phyloP scores from a whole-genome alignment of 2,888 invertebrate genomes.

The Aproaerema taeniolella region DNA sequence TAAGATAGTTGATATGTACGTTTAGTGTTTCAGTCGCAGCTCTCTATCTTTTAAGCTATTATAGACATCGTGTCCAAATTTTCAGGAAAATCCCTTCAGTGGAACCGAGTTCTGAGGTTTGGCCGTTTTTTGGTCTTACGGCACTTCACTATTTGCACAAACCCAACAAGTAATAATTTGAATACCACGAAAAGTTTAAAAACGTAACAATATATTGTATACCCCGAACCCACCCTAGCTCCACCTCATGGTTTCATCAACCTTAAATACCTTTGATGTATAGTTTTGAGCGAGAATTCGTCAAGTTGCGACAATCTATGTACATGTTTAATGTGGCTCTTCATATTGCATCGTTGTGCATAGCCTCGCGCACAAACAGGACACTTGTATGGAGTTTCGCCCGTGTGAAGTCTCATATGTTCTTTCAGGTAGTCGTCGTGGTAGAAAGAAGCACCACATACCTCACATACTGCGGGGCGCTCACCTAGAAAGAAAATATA shows the following conservation, averaged over 20 bases:
- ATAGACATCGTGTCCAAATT: too few relatives aligned
- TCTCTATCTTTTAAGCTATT: too few relatives aligned
- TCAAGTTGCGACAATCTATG: slow-evolving; percentile 60
- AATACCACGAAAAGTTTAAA: too few relatives aligned
- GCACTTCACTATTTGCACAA: too few relatives aligned
- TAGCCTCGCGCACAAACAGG: slow-evolving; percentile 67
- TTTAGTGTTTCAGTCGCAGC: too few relatives aligned
- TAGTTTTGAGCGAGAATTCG: slow-evolving; percentile 43
- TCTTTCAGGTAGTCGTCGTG: slow-evolving; percentile 64
- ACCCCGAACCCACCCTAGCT: too few relatives aligned
- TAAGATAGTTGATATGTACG: too few relatives aligned
- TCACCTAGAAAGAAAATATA: slow-evolving; percentile 46
- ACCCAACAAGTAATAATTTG: too few relatives aligned
- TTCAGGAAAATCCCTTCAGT: too few relatives aligned
- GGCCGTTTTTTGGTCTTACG: too few relatives aligned
- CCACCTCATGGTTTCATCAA: slow-evolving; percentile 43
- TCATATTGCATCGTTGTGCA: slow-evolving; percentile 68
- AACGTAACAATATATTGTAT: too few relatives aligned
- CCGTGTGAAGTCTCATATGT: slow-evolving; percentile 69
- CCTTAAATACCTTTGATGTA: slow-evolving; percentile 62
- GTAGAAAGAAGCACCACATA: slow-evolving; percentile 58
- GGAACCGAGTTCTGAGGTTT: too few relatives aligned
- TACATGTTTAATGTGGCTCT: slow-evolving; percentile 59
- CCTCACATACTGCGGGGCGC: slow-evolving; percentile 57
- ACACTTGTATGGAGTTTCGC: slow-evolving; percentile 69